Conservation (phyloP, 2,113 vertebrate species). For the Ammospiza nelsoni region DNA sequence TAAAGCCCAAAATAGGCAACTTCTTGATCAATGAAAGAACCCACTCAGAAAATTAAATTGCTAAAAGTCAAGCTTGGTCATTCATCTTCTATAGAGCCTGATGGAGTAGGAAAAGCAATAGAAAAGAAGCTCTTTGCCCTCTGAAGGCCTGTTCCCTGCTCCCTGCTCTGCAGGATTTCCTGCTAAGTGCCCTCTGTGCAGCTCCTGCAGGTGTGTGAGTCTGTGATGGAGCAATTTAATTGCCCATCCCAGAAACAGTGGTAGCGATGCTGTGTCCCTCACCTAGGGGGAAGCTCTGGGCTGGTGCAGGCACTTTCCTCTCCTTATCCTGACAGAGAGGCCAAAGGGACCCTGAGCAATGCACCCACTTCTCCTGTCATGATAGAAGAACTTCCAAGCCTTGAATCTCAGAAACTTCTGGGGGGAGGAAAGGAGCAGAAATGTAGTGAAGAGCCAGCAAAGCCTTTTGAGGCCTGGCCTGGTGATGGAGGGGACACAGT, state of each 20-base stretch:
- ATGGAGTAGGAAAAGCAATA: not conserved
- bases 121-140: not conserved
- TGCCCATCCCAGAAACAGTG: not conserved
- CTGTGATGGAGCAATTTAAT: not conserved
- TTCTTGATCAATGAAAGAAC: conserved; percentile 9
- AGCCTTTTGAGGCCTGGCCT: not conserved
- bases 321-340: not conserved
- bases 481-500: not conserved
- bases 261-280: not conserved
- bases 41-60: conserved; percentile 31
- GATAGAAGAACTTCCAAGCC: not conserved
- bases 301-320: not conserved
- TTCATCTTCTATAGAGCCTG: not conserved
- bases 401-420: not conserved
- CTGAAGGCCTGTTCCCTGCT: fast-evolving
- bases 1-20: not conserved
- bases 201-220: fast-evolving
- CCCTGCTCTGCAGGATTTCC: fast-evolving
- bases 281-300: not conserved
- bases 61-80: not conserved
- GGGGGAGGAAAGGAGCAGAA: not conserved
- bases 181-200: not conserved
- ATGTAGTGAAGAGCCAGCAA: not conserved
- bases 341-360: not conserved
- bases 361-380: not conserved